A percentile compares a stretch with the other conserved stretches of the same genome.
phyloP scores from a whole-genome alignment of 2,888 invertebrate genomes.

The Tigriopus californicus region DNA sequence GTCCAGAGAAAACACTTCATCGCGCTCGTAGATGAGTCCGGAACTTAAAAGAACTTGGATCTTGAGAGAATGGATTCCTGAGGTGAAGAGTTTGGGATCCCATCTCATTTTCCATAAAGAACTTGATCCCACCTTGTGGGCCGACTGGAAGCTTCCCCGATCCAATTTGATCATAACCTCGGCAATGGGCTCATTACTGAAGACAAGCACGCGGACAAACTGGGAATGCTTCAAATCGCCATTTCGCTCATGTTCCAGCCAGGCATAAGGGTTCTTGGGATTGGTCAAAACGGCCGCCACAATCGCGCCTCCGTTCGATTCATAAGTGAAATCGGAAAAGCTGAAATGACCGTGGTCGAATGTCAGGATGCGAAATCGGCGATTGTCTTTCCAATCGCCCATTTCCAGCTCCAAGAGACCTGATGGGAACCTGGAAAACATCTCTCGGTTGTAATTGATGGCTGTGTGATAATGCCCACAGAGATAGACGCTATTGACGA shows the following conservation, averaged over 20 bases:
- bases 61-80: no score
- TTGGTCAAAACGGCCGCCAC: constrained; percentile 67
- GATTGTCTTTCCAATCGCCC: constrained; percentile 78
- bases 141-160: background rate
- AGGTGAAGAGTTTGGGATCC: no score
- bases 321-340: constrained; percentile 54
- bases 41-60: no score
- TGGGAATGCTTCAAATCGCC: no score
- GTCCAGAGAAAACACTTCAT: no score
- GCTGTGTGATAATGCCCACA: constrained; percentile 79
- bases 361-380: constrained; percentile 60
- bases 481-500: constrained; percentile 47
- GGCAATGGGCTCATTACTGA: background rate
- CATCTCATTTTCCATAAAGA: no score
- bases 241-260: constrained; percentile 40
- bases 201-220: no score
- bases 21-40: no score
- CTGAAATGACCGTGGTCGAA: constrained; percentile 75
- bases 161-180: background rate
- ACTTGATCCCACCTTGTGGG: background rate
- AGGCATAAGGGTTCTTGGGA: constrained; percentile 63
- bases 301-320: constrained; percentile 37
- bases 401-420: constrained; percentile 72
- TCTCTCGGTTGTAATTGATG: constrained; percentile 52
- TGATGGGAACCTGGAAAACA: constrained; percentile 66